These are phyloP conservation scores for Orgyia antiqua DNA, from an alignment of 2,888 invertebrate species.

Conservation along the genomic window DNA sequence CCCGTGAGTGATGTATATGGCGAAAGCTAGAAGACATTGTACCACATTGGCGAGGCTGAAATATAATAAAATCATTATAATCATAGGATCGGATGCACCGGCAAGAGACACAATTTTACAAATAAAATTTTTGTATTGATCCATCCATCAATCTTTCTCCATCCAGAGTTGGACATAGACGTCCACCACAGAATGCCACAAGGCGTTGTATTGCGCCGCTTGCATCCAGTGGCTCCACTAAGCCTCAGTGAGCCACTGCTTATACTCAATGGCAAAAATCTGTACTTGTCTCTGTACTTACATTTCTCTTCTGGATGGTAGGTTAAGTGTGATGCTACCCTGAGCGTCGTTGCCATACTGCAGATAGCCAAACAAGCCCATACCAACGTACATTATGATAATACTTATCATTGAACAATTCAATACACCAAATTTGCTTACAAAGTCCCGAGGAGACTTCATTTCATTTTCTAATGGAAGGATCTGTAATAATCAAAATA, in stretches of 20 bases:
- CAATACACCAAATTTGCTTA: conserved; percentile 88
- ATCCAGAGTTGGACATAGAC: too few species aligned
- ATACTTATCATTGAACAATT: conserved; percentile 91
- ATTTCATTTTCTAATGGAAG: conserved; percentile 96
- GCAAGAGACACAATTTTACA: too few species aligned
- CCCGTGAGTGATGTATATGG: conserved; percentile 94
- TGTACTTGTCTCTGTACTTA: too few species aligned
- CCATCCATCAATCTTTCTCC: too few species aligned
- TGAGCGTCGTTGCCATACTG: conserved; percentile 84
- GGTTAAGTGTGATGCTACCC: conserved; percentile 92
- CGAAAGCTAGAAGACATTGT: conserved; percentile 84
- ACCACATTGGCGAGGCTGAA: conserved; percentile 84
- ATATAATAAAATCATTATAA: conserved; percentile 4
- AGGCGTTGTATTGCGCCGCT: too few species aligned
- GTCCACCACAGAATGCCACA: too few species aligned
- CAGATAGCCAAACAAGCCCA: conserved; percentile 95
- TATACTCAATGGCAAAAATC: too few species aligned
- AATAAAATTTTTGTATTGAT: too few species aligned
- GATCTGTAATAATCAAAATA: conserved; percentile 77
- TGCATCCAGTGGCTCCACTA: too few species aligned
- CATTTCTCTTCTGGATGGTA: conserved; percentile 81
- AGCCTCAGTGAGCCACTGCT: too few species aligned
- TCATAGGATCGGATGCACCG: background rate
- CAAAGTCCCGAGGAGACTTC: conserved; percentile 90
- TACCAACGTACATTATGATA: conserved; percentile 88